Evolutionary conservation across 2,113 vertebrate species (phyloP).

Genomic region (Pelecanus crispus): DNA sequence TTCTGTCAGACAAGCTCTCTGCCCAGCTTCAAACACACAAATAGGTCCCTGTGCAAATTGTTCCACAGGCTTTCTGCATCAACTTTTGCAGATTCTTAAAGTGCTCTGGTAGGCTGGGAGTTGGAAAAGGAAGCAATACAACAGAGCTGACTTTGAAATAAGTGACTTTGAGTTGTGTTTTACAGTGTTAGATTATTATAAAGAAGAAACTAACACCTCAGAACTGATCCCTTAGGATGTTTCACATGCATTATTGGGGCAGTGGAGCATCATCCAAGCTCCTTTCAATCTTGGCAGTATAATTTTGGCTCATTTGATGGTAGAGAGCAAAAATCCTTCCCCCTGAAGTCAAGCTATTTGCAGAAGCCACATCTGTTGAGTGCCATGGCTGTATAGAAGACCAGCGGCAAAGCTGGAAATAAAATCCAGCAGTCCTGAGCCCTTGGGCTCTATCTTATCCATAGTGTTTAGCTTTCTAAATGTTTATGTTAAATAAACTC

Average conservation of each 20-base stretch:
- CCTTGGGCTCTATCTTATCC: neutral
- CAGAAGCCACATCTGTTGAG: neutral
- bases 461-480: neutral
- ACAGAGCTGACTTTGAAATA: neutral
- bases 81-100: neutral
- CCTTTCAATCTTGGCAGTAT: neutral
- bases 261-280: neutral
- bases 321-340: neutral
- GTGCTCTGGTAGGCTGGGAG: neutral
- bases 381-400: neutral
- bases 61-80: neutral
- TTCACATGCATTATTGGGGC: neutral
- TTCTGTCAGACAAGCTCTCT: neutral
- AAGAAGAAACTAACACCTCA: neutral
- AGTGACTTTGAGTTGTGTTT: neutral
- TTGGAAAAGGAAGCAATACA: neutral
- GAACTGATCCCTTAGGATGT: neutral
- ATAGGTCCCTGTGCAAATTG: neutral
- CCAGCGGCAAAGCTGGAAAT: neutral
- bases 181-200: neutral
- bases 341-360: neutral
- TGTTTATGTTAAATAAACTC: neutral
- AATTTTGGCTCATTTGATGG: conserved; percentile 8
- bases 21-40: neutral
- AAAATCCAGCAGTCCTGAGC: neutral